These are phyloP conservation scores for Parazoanthus darwini DNA, from an alignment of 92 coral and sea anemone species.

Conservation along the genomic window DNA sequence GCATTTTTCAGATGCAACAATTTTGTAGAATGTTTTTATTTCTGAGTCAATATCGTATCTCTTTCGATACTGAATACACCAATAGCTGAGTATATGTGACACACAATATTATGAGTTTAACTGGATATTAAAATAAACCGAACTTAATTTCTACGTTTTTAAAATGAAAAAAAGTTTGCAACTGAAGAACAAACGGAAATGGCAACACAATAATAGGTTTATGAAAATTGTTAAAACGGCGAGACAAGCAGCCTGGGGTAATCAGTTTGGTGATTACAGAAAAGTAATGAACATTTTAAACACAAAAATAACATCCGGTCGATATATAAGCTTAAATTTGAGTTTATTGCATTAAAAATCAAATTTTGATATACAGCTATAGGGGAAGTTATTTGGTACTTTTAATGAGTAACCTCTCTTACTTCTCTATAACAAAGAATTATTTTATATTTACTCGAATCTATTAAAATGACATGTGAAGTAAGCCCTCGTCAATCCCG, in stretches of 20 bases:
- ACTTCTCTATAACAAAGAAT: background rate
- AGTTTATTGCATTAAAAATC: background rate
- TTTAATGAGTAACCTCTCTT: background rate
- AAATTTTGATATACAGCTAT: background rate
- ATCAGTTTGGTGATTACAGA: background rate
- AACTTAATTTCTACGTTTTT: background rate
- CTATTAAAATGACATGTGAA: constrained; percentile 6
- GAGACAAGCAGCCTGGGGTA: background rate
- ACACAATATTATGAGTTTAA: too few species aligned
- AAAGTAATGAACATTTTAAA: background rate
- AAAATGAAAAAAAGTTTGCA: background rate
- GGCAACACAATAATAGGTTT: background rate
- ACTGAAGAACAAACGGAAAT: background rate
- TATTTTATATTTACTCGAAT: constrained; percentile 15
- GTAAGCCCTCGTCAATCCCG: background rate
- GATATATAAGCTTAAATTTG: background rate
- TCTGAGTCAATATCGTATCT: too few species aligned
- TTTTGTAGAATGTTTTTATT: background rate
- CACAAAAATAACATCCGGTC: background rate
- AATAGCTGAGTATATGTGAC: background rate
- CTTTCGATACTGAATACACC: too few species aligned
- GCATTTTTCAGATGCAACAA: background rate
- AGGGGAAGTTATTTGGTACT: background rate
- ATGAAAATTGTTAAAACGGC: background rate
- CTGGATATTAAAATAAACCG: background rate